Evolutionary conservation across 2,888 invertebrate species (phyloP), one percentile per base, ranked within the genome.

Genomic region (Mallateleia sp.): DNA sequence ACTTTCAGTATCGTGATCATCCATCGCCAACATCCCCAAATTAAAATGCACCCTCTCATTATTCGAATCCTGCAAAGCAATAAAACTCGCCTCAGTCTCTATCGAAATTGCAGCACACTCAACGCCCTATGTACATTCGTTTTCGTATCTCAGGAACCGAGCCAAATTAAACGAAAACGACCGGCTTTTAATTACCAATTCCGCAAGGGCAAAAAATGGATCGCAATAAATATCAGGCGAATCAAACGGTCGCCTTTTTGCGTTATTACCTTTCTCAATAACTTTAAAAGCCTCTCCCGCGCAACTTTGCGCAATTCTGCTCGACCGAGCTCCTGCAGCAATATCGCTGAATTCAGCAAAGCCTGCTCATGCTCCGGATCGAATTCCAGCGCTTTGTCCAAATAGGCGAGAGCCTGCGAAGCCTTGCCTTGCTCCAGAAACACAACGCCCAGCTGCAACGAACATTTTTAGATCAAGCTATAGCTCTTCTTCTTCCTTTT

Each of bases 341-440:
- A 96, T 93, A 99, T 98, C 34, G 99, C 99, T 0, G 99, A 99
- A 95, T 99, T 99, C 67, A 99, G 96, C 83, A 99, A 95, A 38
- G 99, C 99, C 95, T 99, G 99, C 94, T 98, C 98, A 94, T 99
- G 99, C 90, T 99, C 98, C 0, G 99, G 99, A 95, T 99, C 98
- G 92, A 98, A 96, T 94, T 98, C 98, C 66, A 99, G 95, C 0
- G 99, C 99, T 95, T 98, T 98, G 95, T 99, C 98, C 92, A 99
- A 96, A 95, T 98, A 98, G 0, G 98, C 98, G 75, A 98, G 96
- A 0, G 99, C 99, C 95, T 98, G 98, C 0, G 98, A 97, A 0
- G 98, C 97, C 94, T 98, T 98, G 54, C 98, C 98, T 95, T 98
- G 98, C 94, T 99, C 99, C 89, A 99, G 95, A 87, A 98, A 97